Percentiles rank a stretch among this genome's conserved stretches.
These are phyloP conservation scores for Rotaria socialis DNA, from an alignment of 2,888 invertebrate species.

Conservation along the genomic window DNA sequence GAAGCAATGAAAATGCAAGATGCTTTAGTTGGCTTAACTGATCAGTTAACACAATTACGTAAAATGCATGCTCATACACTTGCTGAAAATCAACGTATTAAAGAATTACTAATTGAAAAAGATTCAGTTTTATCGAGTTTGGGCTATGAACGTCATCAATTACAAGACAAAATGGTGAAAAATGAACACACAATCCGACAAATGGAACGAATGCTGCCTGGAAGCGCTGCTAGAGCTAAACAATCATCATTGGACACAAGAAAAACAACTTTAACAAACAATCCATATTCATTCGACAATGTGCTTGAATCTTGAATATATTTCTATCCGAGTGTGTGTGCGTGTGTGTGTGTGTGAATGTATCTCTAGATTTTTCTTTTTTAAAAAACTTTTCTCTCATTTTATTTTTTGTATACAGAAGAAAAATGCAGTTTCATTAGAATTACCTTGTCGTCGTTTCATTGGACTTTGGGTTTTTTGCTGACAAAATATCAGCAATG, in stretches of 20 bases:
- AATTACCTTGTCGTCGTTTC: neutral
- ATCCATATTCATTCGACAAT: neutral
- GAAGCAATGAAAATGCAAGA: slow-evolving; percentile 46
- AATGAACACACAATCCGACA: slow-evolving; percentile 45
- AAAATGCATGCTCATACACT: slow-evolving; percentile 46
- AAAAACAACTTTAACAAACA: too few species aligned
- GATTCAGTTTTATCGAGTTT: slow-evolving; percentile 43
- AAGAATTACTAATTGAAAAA: slow-evolving; percentile 46
- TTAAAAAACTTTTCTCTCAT: neutral
- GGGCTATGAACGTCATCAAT: slow-evolving; percentile 46
- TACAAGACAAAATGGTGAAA: slow-evolving; percentile 46
- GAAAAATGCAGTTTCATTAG: neutral
- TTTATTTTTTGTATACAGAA: neutral
- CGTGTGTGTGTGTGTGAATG: neutral
- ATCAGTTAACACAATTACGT: slow-evolving; percentile 43
- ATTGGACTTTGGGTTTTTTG: neutral
- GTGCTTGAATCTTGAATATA: neutral
- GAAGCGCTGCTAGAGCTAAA: neutral
- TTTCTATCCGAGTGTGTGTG: too few species aligned
- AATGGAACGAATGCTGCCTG: slow-evolving; percentile 40
- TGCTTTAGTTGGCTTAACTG: slow-evolving; percentile 43
- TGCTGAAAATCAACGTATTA: slow-evolving; percentile 44
- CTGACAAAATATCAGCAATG: neutral
- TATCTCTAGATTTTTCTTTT: neutral
- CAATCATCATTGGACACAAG: neutral